These are phyloP conservation scores for Lates calcarifer DNA, from an alignment of 2,113 vertebrate species.

Conservation along the genomic window DNA sequence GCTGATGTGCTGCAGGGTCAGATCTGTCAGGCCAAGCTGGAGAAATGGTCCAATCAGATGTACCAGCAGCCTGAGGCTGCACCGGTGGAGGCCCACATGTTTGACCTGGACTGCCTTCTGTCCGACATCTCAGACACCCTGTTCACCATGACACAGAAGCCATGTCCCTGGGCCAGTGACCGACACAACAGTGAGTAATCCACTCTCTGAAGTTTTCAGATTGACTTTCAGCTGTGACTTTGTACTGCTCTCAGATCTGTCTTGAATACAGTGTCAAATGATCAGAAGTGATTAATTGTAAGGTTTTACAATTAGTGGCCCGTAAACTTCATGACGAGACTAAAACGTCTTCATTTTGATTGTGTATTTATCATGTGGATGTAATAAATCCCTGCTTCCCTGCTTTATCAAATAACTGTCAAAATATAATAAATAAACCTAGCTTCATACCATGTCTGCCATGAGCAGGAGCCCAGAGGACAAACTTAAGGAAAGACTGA, in stretches of 20 bases:
- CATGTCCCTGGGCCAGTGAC: slow-evolving; percentile 82
- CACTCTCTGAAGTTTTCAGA: background rate
- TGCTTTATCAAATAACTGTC: background rate
- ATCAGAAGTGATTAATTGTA: background rate
- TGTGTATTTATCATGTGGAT: background rate
- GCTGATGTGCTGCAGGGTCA: slow-evolving; percentile 81
- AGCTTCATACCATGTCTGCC: too few species aligned
- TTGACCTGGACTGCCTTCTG: slow-evolving; percentile 93
- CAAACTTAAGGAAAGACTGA: background rate
- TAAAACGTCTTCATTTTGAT: background rate
- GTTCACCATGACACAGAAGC: slow-evolving; percentile 96
- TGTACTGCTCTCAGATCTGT: background rate
- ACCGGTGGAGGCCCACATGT: slow-evolving; percentile 89
- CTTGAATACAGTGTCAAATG: background rate
- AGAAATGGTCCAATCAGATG: slow-evolving; percentile 92
- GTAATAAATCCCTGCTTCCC: background rate
- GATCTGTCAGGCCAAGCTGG: slow-evolving; percentile 84
- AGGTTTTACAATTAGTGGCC: background rate
- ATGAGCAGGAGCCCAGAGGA: too few species aligned
- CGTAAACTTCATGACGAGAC: background rate
- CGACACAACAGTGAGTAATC: slow-evolving; percentile 87
- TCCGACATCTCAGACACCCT: slow-evolving; percentile 98
- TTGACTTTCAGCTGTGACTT: slow-evolving; percentile 8
- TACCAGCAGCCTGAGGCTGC: slow-evolving; percentile 89
- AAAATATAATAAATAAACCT: background rate